phyloP scores from a whole-genome alignment of 2,113 vertebrate genomes.

The Chaetodon trifascialis region DNA sequence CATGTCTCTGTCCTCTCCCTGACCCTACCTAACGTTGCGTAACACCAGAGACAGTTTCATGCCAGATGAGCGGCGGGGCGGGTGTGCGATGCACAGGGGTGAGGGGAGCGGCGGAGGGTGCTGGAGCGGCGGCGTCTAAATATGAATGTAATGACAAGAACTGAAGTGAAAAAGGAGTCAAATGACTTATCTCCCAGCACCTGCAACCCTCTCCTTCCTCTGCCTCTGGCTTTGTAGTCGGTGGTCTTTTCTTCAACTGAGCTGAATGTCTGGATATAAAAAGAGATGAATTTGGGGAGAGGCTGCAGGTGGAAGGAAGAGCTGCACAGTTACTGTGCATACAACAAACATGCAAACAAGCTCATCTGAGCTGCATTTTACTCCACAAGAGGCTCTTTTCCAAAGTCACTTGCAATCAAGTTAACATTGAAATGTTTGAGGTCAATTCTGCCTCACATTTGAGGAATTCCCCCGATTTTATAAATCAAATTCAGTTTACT shows the following conservation, averaged over 20 bases:
- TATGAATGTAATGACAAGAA: conserved; percentile 28
- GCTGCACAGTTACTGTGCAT: no score
- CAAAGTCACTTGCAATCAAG: not conserved
- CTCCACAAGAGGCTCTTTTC: not conserved
- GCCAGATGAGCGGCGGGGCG: conserved; percentile 46
- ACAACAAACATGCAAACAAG: not conserved
- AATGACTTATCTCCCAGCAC: conserved; percentile 23
- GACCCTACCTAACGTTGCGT: conserved; percentile 64
- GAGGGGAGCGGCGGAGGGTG: not conserved
- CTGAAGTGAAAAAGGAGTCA: conserved; percentile 9
- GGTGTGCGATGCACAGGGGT: not conserved
- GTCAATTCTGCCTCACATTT: not conserved
- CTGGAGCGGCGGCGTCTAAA: not conserved
- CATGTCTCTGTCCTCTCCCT: conserved; percentile 66
- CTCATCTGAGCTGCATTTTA: not conserved
- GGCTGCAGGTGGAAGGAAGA: not conserved
- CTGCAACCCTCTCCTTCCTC: not conserved
- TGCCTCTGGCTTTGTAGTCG: not conserved
- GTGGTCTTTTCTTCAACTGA: not conserved
- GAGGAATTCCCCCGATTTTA: not conserved
- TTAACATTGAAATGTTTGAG: not conserved
- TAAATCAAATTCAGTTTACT: not conserved
- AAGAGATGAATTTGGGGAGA: conserved; percentile 1
- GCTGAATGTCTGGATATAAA: not conserved
- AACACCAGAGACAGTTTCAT: conserved; percentile 47